Evolutionary conservation across 2,113 vertebrate species (phyloP), one percentile per base, ranked within the genome.

Genomic region (Myotis davidii): DNA sequence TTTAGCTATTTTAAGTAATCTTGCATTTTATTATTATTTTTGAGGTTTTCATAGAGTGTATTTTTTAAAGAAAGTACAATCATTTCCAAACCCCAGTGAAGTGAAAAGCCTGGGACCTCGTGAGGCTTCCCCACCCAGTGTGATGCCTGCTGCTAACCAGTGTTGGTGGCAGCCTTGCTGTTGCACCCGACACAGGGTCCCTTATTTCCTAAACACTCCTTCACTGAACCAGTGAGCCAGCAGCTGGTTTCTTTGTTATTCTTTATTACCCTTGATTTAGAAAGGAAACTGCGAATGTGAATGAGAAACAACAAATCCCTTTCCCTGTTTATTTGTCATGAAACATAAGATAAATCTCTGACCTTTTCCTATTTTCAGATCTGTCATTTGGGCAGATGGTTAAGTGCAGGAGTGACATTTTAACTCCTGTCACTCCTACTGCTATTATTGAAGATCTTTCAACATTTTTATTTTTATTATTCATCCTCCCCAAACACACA

Each of bases 41-140:
- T 77, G 56, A 95, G 79, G 6, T 82, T 88, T 91, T 82, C 45
- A 74, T 21, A 34, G 32, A 90, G 39, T 88, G 79, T 64, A 78
- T 50, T 67, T 65, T 81, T 83, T 79, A 52, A 48, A 90, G 42
- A 54, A 93, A 72, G 14, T 17, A 32, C 70, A 82, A 39, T 78
- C 42, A 50, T 84, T 50, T 39, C 37, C 17, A 78, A 72, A 78
- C 45, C 39, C 32, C 21, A 78, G 81, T 78, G 89, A 72, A 83
- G 54, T 93, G 37, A 73, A 50, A 79, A 85, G 25, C 56, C 45
- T 42, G 27, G 5, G 32, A 82, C 37, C 23, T 17, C 32, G 6
- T 6, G 18, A 39, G 20, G 42, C 29, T 45, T 25, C 34, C n/a
- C 5, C 21, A 5, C 13, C 3, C 18, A 10, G 27, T 20, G 54